Evolutionary conservation across 2,797 vertebrate genomes (phyloP), one percentile per base, ranked within the genome.

Genomic region (Gymnothorax reevesii): DNA sequence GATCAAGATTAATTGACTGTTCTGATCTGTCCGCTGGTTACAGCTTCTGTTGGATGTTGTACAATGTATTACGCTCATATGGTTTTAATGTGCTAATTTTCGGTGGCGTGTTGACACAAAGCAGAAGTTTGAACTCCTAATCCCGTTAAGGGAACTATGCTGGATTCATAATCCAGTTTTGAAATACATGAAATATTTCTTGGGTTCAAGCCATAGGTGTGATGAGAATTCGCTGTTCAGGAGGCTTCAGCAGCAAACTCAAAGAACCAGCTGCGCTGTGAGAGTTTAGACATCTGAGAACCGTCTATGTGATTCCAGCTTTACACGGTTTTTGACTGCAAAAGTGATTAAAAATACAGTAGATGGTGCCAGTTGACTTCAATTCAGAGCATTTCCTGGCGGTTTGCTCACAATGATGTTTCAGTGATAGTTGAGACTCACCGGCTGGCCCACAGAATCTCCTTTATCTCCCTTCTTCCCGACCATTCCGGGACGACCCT

Each of bases 401-500:
- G 25, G 55, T 83, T 83, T 33, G 57, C 15, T 27, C 25, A 27
- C 82, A 17, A 12, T 22, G 2, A 73, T 54, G 80, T 27, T 75
- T n/a, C 20, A 25, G 69, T 10, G 15, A 71, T 1, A 20, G 52
- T 4, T 12, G 9, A 42, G 13, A 94, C 97, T 95, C 93, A 99
- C 98, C 73, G 87, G 91, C 82, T 92, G 87, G 17, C 90, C 90
- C 0, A 0, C 13, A 1, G 92, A 84, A 71, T 98, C 97, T 91
- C 98, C 98, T 92, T 94, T 97, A 84, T 96, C 92, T 83, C 98
- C 98, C 90, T 96, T 98, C 0, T 89, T 91, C 82, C 98, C 98
- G 27, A 95, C 94, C 86, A 95, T 82, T 33, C 98, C 98, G 55
- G 97, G 95, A 75, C 97, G 98, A 85, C 98, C 98, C 98, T 99